A percentile compares a stretch with the other conserved stretches of the same genome.
These are phyloP conservation scores for Vidua chalybeata DNA, from an alignment of 2,113 vertebrate genomes.

Conservation along the genomic window DNA sequence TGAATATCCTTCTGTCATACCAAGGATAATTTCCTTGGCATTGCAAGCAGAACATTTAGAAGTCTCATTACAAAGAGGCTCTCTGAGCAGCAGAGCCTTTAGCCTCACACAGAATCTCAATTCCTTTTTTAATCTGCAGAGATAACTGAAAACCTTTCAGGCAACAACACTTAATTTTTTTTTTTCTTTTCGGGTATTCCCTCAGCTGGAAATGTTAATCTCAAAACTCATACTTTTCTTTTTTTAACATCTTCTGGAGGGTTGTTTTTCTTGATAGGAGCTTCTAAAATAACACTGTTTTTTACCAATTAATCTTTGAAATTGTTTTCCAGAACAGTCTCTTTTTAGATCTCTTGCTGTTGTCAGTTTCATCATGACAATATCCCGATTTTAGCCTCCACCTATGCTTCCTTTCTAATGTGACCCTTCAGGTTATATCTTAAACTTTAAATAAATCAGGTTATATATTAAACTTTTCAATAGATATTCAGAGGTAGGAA, in stretches of 20 bases:
- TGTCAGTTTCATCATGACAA: not conserved
- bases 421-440: not conserved
- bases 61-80: not conserved
- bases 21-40: not conserved
- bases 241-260: not conserved
- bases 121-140: slow-evolving; percentile 10
- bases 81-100: not conserved
- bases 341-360: not conserved
- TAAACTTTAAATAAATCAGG: too few relatives aligned
- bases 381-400: not conserved
- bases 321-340: not conserved
- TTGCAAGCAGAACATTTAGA: not conserved
- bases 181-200: not conserved
- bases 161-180: not conserved
- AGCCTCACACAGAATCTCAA: not conserved
- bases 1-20: not conserved
- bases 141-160: slow-evolving; percentile 24
- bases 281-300: not conserved
- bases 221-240: not conserved
- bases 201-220: slow-evolving; percentile 29
- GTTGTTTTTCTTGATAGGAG: not conserved
- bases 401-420: not conserved
- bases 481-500: not conserved
- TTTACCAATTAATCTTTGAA: not conserved
- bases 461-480: not conserved